A percentile compares a stretch with the other conserved stretches of the same genome.
Evolutionary conservation across 1,140 invertebrate species (phyloP).

Genomic region (Thaumetopoea pityocampa): DNA sequence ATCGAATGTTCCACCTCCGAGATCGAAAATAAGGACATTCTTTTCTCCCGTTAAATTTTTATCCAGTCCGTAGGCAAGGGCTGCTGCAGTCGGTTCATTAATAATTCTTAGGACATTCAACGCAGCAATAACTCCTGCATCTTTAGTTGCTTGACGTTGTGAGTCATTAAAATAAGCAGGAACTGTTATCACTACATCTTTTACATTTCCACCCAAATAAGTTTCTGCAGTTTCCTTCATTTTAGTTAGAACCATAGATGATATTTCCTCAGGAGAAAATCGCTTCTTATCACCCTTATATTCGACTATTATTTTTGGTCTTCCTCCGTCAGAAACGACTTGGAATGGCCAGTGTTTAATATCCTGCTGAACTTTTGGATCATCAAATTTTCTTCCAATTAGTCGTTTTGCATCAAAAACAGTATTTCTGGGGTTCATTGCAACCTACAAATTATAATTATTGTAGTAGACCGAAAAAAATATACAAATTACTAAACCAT

Average conservation of each 20-base stretch:
- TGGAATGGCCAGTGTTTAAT: constrained; percentile 89
- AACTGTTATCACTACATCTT: constrained; percentile 83
- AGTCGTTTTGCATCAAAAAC: constrained; percentile 90
- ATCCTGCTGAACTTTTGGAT: constrained; percentile 84
- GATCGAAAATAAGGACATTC: constrained; percentile 85
- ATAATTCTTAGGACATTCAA: constrained; percentile 91
- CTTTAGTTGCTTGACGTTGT: constrained; percentile 82
- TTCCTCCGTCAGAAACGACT: constrained; percentile 81
- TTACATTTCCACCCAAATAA: constrained; percentile 76
- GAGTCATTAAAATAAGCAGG: constrained; percentile 83
- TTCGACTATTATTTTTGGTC: constrained; percentile 86
- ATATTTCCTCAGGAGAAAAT: constrained; percentile 91
- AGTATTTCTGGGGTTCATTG: constrained; percentile 91
- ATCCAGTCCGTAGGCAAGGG: constrained; percentile 89
- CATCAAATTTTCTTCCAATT: constrained; percentile 87
- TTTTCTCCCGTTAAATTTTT: constrained; percentile 89
- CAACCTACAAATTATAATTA: constrained; percentile 69
- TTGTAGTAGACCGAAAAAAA: no score
- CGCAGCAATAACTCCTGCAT: constrained; percentile 85
- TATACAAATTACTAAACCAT: no score
- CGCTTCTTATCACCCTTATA: constrained; percentile 86
- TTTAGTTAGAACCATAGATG: constrained; percentile 88
- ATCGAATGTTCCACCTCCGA: constrained; percentile 88
- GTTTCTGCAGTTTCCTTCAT: constrained; percentile 85
- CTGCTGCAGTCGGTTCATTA: constrained; percentile 88